A percentile compares a stretch with the other conserved stretches of the same genome.
Conservation (phyloP, 2,113 vertebrate species). For the Epinephelus cyanopodus region DNA sequence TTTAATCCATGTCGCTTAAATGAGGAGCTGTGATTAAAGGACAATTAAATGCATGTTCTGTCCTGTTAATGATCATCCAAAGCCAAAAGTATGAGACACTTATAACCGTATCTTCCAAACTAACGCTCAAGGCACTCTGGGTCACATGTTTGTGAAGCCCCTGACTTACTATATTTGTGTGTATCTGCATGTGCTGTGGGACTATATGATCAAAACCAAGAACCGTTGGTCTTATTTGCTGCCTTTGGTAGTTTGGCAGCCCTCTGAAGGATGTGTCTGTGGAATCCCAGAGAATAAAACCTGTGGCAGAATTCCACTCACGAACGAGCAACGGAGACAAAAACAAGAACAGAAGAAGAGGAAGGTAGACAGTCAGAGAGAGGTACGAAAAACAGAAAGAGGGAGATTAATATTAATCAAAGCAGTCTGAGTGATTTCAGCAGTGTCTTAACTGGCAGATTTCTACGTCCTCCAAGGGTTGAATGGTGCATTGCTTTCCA, state of each 20-base stretch:
- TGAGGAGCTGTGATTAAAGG: background rate
- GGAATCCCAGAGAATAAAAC: constrained; percentile 50
- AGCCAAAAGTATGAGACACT: background rate
- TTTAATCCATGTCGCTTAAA: background rate
- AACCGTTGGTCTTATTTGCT: constrained; percentile 37
- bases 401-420: constrained; percentile 74
- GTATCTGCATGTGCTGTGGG: background rate
- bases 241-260: constrained; percentile 53
- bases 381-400: constrained; percentile 19
- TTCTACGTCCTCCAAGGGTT: constrained; percentile 46
- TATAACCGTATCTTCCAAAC: background rate
- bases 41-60: background rate
- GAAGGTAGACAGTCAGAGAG: constrained; percentile 31
- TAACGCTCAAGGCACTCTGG: background rate
- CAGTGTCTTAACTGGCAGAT: constrained; percentile 50
- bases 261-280: constrained; percentile 49
- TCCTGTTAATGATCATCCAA: background rate
- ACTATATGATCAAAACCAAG: constrained; percentile 27
- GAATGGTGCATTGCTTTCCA: constrained; percentile 37
- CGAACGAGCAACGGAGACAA: constrained; percentile 40
- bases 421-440: constrained; percentile 61
- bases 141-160: constrained; percentile 1
- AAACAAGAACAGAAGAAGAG: constrained; percentile 52
- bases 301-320: constrained; percentile 58
- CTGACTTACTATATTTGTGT: background rate